Evolutionary conservation across 2,113 vertebrate species (phyloP).

Genomic region (Corythaeola cristata): DNA sequence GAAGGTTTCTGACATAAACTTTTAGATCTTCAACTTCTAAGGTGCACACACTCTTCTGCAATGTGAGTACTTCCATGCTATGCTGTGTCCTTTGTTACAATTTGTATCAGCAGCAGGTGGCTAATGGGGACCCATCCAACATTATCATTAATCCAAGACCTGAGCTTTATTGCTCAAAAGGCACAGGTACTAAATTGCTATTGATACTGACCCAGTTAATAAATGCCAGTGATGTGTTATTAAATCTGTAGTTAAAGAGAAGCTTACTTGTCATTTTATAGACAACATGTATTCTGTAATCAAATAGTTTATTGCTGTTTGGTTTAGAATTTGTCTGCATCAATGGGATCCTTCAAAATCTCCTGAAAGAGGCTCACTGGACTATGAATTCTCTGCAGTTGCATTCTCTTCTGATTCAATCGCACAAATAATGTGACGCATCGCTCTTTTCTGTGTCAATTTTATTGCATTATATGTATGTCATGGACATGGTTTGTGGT

Average conservation of each 20-base stretch:
- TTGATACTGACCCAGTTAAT: background rate
- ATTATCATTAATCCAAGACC: background rate
- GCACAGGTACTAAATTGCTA: background rate
- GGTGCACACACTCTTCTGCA: background rate
- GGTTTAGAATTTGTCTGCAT: background rate
- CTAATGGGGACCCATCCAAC: background rate
- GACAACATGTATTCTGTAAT: background rate
- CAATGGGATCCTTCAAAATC: background rate
- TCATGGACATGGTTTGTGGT: background rate
- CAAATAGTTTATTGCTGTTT: background rate
- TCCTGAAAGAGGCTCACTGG: background rate
- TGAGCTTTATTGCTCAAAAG: background rate
- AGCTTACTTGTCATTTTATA: background rate
- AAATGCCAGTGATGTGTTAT: background rate
- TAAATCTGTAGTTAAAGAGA: background rate
- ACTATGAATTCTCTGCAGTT: background rate
- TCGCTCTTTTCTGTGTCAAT: background rate
- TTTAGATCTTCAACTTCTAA: background rate
- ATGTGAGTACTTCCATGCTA: accelerated
- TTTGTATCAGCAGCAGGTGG: background rate
- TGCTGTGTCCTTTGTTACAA: background rate
- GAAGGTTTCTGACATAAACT: background rate
- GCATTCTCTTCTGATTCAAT: background rate
- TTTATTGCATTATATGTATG: background rate
- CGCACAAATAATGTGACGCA: background rate